Evolutionary conservation across 2,797 vertebrate species (phyloP).

Genomic region (Sebastes melanostomus): DNA sequence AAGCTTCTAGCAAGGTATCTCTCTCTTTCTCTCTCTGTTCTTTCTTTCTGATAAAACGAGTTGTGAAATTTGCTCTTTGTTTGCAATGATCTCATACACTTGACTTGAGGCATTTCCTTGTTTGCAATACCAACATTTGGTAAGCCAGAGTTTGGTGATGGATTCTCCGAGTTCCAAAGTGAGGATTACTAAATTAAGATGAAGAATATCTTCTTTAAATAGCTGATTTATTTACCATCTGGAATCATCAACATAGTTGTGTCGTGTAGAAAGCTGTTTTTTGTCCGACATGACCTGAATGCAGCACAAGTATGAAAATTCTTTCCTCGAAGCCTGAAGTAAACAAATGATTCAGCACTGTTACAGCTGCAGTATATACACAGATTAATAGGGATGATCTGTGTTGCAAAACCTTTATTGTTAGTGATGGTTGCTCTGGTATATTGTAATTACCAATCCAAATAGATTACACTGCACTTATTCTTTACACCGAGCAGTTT

Average conservation of each 20-base stretch:
- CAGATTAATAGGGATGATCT: not conserved
- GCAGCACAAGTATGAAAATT: slow-evolving; percentile 34
- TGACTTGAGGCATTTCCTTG: not conserved
- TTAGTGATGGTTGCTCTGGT: not conserved
- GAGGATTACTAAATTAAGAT: not conserved
- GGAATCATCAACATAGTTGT: not conserved
- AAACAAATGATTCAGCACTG: slow-evolving; percentile 56
- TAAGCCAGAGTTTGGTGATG: not conserved
- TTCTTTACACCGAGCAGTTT: not conserved
- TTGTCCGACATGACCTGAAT: slow-evolving; percentile 19
- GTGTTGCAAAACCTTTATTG: not conserved
- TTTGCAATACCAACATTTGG: not conserved
- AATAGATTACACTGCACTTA: not conserved
- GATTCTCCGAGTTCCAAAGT: not conserved
- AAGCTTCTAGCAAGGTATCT: not conserved
- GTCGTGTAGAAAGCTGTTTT: not conserved
- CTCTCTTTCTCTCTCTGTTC: not conserved
- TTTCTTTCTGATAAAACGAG: not conserved
- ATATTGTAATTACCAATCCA: not conserved
- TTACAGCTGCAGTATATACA: not conserved
- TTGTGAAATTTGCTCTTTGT: not conserved
- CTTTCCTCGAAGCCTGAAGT: slow-evolving; percentile 27
- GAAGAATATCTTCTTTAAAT: not conserved
- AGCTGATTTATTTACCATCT: not conserved
- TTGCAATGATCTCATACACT: not conserved